A percentile compares a stretch with the other conserved stretches of the same genome.
These are phyloP conservation scores for Calypte anna DNA, from an alignment of 2,113 vertebrate genomes.

Conservation along the genomic window DNA sequence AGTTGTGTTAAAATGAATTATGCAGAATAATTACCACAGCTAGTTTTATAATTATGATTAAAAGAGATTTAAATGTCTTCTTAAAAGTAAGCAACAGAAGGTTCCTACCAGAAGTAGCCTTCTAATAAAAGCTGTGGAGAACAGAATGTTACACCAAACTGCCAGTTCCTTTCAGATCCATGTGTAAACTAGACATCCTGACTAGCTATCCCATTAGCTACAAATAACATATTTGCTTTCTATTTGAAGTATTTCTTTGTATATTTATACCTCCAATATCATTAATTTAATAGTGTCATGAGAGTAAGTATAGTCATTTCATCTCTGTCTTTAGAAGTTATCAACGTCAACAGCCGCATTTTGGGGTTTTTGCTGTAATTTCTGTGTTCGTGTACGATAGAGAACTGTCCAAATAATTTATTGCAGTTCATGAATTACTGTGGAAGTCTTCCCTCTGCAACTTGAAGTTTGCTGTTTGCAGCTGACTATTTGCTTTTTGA, in stretches of 20 bases:
- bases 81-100: slow-evolving; percentile 35
- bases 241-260: background rate
- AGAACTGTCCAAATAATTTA: background rate
- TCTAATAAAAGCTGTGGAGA: slow-evolving; percentile 23
- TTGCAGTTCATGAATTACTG: background rate
- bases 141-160: slow-evolving; percentile 1
- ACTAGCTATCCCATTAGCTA: background rate
- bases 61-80: slow-evolving; percentile 14
- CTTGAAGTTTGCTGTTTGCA: background rate
- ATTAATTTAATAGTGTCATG: background rate
- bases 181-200: background rate
- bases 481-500: background rate
- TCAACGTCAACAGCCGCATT: background rate
- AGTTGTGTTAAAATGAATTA: background rate
- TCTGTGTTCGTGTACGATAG: background rate
- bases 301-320: background rate
- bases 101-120: background rate
- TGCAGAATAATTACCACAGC: background rate
- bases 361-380: background rate
- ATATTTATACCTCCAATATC: background rate
- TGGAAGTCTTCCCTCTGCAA: background rate
- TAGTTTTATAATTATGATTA: background rate
- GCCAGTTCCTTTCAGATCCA: slow-evolving; percentile 28
- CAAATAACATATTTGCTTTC: background rate
- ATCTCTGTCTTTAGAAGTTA: background rate